These are phyloP conservation scores for Octonoba sinensis DNA, from an alignment of 2,888 invertebrate species.

Conservation along the genomic window DNA sequence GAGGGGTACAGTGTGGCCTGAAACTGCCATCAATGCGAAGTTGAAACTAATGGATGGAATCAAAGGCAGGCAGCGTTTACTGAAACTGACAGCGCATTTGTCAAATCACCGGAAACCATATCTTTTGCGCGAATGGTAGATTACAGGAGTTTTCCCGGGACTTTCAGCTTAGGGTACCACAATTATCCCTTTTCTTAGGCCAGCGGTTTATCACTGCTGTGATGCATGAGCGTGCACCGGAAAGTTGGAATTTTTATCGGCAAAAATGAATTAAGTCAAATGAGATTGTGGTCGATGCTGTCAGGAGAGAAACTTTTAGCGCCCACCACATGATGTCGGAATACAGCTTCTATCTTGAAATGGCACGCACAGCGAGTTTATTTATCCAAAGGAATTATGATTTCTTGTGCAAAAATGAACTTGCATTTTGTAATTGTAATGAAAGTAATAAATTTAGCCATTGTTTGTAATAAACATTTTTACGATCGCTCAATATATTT, in stretches of 20 bases:
- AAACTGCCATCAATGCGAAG: conserved; percentile 53
- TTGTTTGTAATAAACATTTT: too few species aligned
- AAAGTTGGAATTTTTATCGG: neutral
- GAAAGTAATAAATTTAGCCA: too few species aligned
- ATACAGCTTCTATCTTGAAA: neutral
- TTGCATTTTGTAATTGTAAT: too few species aligned
- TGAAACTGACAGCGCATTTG: conserved; percentile 58
- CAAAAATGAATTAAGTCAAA: conserved; percentile 29
- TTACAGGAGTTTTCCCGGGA: conserved; percentile 50
- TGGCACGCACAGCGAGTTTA: neutral
- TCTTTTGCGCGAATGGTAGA: conserved; percentile 39
- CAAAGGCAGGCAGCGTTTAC: conserved; percentile 50
- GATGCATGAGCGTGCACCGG: neutral
- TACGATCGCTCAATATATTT: too few species aligned
- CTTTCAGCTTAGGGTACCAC: conserved; percentile 54
- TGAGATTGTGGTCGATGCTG: conserved; percentile 1
- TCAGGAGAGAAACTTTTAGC: too few species aligned
- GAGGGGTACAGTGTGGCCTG: conserved; percentile 44
- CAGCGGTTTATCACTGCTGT: conserved; percentile 36
- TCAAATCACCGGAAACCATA: conserved; percentile 44
- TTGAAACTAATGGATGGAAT: conserved; percentile 60
- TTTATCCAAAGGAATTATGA: too few species aligned
- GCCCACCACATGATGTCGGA: too few species aligned
- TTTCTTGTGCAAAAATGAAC: too few species aligned
- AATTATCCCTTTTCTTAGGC: conserved; percentile 57